Percentiles rank a stretch among this genome's conserved stretches.
These are phyloP conservation scores for Drosophila anceps DNA, from an alignment of 2,888 invertebrate genomes.

Conservation along the genomic window DNA sequence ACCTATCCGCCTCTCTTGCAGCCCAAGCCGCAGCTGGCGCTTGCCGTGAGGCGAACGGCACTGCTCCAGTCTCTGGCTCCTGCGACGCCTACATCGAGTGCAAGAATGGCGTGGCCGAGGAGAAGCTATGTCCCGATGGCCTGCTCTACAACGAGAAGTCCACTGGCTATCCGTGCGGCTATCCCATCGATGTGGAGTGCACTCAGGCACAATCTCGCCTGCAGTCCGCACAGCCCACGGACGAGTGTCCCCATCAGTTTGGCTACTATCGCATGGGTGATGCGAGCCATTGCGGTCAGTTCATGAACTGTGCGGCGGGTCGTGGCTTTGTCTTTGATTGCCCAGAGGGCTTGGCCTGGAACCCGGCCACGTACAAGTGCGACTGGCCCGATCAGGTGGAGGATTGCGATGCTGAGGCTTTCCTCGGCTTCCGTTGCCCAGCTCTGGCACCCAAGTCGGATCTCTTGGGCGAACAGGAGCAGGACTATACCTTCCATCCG, in stretches of 20 bases:
- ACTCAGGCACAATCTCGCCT: constrained; percentile 88
- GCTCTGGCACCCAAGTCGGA: constrained; percentile 82
- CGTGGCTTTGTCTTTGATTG: constrained; percentile 90
- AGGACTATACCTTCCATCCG: constrained; percentile 85
- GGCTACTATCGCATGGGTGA: constrained; percentile 92
- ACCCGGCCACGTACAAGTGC: constrained; percentile 90
- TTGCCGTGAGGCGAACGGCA: constrained; percentile 90
- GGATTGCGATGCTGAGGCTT: constrained; percentile 92
- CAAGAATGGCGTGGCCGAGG: constrained; percentile 90
- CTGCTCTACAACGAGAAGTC: constrained; percentile 91
- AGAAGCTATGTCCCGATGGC: constrained; percentile 93
- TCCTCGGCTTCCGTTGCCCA: constrained; percentile 92
- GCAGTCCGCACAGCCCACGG: constrained; percentile 88
- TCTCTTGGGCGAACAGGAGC: constrained; percentile 85
- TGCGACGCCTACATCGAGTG: constrained; percentile 92
- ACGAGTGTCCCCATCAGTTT: constrained; percentile 93
- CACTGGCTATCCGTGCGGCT: constrained; percentile 92
- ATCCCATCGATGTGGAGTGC: constrained; percentile 93
- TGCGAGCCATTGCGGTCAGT: constrained; percentile 90
- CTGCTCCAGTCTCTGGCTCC: constrained; percentile 89
- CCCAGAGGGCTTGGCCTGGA: constrained; percentile 93
- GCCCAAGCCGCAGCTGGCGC: constrained; percentile 74
- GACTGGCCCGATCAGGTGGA: constrained; percentile 95
- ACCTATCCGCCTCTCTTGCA: constrained; percentile 60
- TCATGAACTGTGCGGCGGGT: constrained; percentile 93